Conservation (phyloP, 2,888 invertebrate species). For the Oeneis ivallda region DNA sequence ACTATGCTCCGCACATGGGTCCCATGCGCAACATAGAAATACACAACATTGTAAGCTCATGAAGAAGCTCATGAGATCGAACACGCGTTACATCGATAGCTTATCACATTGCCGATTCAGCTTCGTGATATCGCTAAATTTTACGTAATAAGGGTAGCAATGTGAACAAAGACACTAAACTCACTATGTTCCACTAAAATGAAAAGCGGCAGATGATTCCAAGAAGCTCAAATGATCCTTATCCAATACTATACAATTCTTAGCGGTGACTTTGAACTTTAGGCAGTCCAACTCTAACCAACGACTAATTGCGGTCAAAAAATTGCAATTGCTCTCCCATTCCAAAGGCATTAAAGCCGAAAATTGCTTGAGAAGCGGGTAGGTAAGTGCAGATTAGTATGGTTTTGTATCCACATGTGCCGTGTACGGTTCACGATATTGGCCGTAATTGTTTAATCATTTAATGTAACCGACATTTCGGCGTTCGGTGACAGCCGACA, state of each 20-base stretch:
- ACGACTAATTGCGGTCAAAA: constrained; percentile 28
- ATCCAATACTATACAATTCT: constrained; percentile 41
- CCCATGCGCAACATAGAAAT: too few relatives aligned
- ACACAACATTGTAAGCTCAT: too few relatives aligned
- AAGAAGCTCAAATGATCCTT: constrained; percentile 39
- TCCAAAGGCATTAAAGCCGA: constrained; percentile 32
- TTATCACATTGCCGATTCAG: too few relatives aligned
- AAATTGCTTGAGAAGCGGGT: constrained; percentile 21
- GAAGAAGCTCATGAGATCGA: too few relatives aligned
- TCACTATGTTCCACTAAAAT: constrained; percentile 2
- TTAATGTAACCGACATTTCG: constrained; percentile 60
- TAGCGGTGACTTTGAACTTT: constrained; percentile 73
- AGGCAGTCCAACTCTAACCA: constrained; percentile 48
- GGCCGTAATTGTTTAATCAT: constrained; percentile 74
- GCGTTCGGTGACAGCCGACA: constrained; percentile 49
- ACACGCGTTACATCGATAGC: too few relatives aligned
- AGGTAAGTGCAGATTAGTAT: constrained; percentile 23
- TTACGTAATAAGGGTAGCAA: too few relatives aligned
- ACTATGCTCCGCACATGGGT: too few relatives aligned
- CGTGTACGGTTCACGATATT: constrained; percentile 60
- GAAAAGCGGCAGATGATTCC: constrained; percentile 27
- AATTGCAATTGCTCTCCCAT: constrained; percentile 22
- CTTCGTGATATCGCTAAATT: too few relatives aligned
- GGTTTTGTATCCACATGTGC: constrained; percentile 46
- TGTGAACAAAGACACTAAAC: neutral